These are phyloP conservation scores for Myodes glareolus DNA, from an alignment of 2,113 vertebrate genomes.

Conservation along the genomic window DNA sequence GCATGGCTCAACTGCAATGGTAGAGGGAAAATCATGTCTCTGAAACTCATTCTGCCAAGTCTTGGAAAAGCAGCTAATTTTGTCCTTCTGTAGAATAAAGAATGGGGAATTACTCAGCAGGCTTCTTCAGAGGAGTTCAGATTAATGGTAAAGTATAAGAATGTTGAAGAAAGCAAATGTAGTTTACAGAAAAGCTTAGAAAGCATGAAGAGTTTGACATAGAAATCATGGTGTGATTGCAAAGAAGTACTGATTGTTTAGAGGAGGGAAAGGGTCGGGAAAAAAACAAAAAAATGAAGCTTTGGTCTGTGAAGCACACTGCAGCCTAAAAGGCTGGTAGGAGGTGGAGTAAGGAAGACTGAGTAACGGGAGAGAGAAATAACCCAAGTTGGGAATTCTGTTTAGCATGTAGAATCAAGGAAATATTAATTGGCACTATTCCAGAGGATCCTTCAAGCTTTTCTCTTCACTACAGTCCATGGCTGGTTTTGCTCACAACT, in stretches of 20 bases:
- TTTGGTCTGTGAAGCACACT: no score
- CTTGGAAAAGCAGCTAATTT: not conserved
- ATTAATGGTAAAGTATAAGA: not conserved
- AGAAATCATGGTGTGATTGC: not conserved
- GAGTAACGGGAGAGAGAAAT: not conserved
- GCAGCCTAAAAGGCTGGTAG: not conserved
- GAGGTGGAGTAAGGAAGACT: not conserved
- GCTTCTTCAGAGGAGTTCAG: not conserved
- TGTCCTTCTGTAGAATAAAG: no score
- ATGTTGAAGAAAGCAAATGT: not conserved
- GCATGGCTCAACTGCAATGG: fast-evolving
- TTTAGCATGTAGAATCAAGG: not conserved
- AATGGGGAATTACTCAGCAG: not conserved
- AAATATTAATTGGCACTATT: no score
- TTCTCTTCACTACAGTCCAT: not conserved
- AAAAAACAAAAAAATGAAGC: not conserved
- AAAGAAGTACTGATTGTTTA: not conserved
- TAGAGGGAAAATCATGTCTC: not conserved
- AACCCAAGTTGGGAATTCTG: not conserved
- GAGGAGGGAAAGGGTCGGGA: not conserved
- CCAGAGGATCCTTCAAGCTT: not conserved
- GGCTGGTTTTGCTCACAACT: not conserved
- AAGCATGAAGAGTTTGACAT: not conserved
- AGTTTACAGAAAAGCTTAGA: not conserved
- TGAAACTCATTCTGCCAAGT: no score